These are phyloP conservation scores for Magallana angulata DNA, from an alignment of 1,140 invertebrate species.

Conservation along the genomic window DNA sequence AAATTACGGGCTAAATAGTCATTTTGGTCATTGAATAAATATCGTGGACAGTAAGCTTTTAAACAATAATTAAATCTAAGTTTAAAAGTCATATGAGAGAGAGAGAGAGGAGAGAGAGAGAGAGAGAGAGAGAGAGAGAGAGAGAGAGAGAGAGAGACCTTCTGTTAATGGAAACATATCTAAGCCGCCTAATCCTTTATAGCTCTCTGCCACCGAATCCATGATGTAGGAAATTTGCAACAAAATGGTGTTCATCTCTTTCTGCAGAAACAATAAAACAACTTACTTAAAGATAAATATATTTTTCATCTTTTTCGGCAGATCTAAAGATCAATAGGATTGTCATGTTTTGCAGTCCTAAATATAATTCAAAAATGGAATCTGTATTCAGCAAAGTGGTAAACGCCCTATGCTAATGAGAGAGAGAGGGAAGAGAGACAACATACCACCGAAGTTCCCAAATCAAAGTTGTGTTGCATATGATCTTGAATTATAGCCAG, in stretches of 20 bases:
- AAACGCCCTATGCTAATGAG: too few relatives aligned
- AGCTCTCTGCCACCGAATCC: neutral
- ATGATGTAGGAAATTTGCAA: neutral
- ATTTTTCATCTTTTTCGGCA: neutral
- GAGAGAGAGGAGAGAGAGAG: neutral
- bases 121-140: neutral
- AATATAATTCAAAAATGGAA: too few relatives aligned
- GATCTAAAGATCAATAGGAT: too few relatives aligned
- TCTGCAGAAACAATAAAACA: neutral
- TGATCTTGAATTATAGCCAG: neutral
- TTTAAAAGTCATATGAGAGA: neutral
- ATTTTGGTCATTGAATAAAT: too few relatives aligned
- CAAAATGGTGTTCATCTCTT: neutral
- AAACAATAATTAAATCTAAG: too few relatives aligned
- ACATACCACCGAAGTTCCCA: neutral
- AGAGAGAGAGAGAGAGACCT: neutral
- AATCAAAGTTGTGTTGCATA: neutral
- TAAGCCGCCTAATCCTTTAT: neutral
- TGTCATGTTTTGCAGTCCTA: too few relatives aligned
- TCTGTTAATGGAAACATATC: conserved; percentile 1
- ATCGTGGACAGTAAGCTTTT: too few relatives aligned
- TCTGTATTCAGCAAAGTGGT: too few relatives aligned
- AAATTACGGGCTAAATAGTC: too few relatives aligned
- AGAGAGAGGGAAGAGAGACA: neutral
- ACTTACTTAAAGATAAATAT: too few relatives aligned